These are phyloP conservation scores for Cynodonichthys magdalenae DNA, from an alignment of 2,797 vertebrate genomes.

Conservation along the genomic window DNA sequence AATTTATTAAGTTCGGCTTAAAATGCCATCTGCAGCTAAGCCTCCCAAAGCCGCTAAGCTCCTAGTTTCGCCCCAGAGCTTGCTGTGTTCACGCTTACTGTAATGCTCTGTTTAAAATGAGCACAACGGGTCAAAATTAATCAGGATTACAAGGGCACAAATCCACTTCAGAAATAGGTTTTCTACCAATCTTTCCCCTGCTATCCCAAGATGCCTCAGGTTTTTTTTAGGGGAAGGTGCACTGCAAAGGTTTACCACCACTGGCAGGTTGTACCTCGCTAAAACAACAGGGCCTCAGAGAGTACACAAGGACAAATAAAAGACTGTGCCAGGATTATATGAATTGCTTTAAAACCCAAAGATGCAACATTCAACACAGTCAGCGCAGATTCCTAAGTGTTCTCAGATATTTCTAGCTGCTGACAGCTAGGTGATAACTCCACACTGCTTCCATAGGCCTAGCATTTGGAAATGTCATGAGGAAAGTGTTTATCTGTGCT, in stretches of 20 bases:
- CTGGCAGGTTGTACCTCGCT: conserved; percentile 15
- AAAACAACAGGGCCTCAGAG: conserved; percentile 21
- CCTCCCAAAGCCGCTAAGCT: conserved; percentile 87
- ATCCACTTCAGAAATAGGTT: conserved; percentile 89
- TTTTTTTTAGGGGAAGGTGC: conserved; percentile 57
- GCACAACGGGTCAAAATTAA: conserved; percentile 89
- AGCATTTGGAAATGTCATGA: conserved; percentile 58
- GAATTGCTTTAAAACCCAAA: conserved; percentile 23
- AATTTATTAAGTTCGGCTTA: conserved; percentile 90
- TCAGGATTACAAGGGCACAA: conserved; percentile 88
- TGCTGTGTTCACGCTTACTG: conserved; percentile 84
- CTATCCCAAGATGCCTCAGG: conserved; percentile 81
- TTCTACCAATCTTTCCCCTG: conserved; percentile 80
- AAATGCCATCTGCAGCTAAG: conserved; percentile 90
- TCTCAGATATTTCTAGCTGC: conserved; percentile 58
- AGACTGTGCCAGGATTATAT: background rate
- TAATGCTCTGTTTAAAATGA: conserved; percentile 89
- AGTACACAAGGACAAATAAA: background rate
- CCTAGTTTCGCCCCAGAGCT: conserved; percentile 82
- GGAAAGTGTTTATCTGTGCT: conserved; percentile 59
- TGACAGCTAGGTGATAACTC: conserved; percentile 60
- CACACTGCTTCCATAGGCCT: conserved; percentile 55
- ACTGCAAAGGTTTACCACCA: conserved; percentile 38
- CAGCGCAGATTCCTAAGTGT: conserved; percentile 55
- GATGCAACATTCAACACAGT: conserved; percentile 56